These are phyloP conservation scores for Tetragonula clypearis DNA, from an alignment of 1,140 invertebrate species.

Conservation along the genomic window DNA sequence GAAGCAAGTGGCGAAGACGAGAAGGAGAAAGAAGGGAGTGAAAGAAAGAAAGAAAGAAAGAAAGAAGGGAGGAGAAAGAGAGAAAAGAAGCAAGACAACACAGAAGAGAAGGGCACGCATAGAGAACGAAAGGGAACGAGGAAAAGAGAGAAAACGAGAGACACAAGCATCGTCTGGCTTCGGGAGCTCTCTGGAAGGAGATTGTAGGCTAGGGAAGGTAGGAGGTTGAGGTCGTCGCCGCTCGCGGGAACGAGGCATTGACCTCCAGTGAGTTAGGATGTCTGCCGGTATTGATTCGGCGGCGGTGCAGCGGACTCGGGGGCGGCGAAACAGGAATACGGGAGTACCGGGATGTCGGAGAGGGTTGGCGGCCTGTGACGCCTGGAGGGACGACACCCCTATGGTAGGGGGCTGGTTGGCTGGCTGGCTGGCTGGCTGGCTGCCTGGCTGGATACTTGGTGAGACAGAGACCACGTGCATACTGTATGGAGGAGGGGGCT, in stretches of 20 bases:
- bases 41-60: too few relatives aligned
- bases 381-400: conserved; percentile 60
- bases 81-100: neutral
- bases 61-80: neutral
- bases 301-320: conserved; percentile 66
- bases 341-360: conserved; percentile 67
- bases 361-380: conserved; percentile 57
- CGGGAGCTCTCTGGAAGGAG: conserved; percentile 67
- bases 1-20: too few relatives aligned
- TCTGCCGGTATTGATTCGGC: conserved; percentile 80
- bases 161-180: conserved; percentile 64
- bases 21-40: too few relatives aligned
- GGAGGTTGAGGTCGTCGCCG: conserved; percentile 77
- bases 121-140: neutral
- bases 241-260: conserved; percentile 77
- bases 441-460: neutral
- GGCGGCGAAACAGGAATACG: conserved; percentile 69
- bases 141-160: neutral
- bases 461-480: conserved; percentile 8
- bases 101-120: neutral
- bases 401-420: conserved; percentile 32
- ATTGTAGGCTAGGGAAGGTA: conserved; percentile 68
- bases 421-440: neutral
- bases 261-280: conserved; percentile 77
- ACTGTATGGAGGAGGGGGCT: neutral